phyloP scores from a whole-genome alignment of 2,113 vertebrate species.

The Ageneiosus marmoratus region DNA sequence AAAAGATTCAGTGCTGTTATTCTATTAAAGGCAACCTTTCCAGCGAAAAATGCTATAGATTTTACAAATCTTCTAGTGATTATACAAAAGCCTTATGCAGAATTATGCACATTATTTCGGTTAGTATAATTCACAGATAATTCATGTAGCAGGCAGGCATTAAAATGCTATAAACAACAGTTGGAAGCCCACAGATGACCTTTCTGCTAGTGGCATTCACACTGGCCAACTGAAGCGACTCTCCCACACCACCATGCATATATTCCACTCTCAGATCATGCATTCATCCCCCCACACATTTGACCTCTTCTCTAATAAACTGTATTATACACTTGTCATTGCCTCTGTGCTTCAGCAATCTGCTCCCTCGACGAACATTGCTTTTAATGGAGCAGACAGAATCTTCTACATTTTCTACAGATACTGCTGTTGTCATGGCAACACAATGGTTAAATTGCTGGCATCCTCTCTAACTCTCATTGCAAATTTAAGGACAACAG shows the following conservation, averaged over 20 bases:
- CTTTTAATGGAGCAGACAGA: slow-evolving; percentile 42
- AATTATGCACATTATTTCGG: not conserved
- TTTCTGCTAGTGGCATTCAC: slow-evolving; percentile 41
- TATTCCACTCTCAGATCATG: slow-evolving; percentile 41
- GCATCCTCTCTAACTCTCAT: slow-evolving; percentile 32
- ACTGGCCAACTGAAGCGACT: slow-evolving; percentile 30
- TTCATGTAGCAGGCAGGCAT: not conserved
- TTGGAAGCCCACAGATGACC: slow-evolving; percentile 46
- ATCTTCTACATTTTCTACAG: slow-evolving; percentile 47
- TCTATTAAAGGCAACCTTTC: not conserved
- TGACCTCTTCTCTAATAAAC: slow-evolving; percentile 44
- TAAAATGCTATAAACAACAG: slow-evolving; percentile 43
- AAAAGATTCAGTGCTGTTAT: not conserved
- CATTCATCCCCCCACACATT: slow-evolving; percentile 30
- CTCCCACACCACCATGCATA: slow-evolving; percentile 48
- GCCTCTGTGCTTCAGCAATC: slow-evolving; percentile 29
- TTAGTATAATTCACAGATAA: slow-evolving; percentile 21
- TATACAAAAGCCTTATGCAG: not conserved
- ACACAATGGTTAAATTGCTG: slow-evolving; percentile 54
- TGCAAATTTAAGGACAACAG: slow-evolving; percentile 51
- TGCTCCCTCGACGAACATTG: slow-evolving; percentile 23
- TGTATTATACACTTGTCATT: slow-evolving; percentile 41
- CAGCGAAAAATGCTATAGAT: not conserved
- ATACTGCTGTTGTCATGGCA: slow-evolving; percentile 55
- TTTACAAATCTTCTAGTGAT: not conserved